Conservation (phyloP, 2,113 vertebrate species). For the Sminthopsis crassicaudata region DNA sequence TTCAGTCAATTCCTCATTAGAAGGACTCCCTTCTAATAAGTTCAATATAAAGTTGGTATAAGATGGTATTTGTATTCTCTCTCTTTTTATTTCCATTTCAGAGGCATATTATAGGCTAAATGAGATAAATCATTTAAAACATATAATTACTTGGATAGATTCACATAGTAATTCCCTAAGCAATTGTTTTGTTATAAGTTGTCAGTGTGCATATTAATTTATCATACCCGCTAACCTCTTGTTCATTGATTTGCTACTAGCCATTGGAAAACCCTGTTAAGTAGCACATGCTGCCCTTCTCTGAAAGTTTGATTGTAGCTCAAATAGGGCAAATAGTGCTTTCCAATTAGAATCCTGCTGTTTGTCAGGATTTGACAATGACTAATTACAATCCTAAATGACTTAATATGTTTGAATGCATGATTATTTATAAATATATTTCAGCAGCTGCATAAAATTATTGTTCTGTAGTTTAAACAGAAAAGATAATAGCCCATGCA, state of each 20-base stretch:
- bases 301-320: slow-evolving; percentile 85
- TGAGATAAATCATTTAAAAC: slow-evolving; percentile 91
- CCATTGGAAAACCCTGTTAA: slow-evolving; percentile 85
- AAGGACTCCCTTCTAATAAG: slow-evolving; percentile 85
- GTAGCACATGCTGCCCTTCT: slow-evolving; percentile 84
- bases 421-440: slow-evolving; percentile 86
- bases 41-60: slow-evolving; percentile 90
- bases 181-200: slow-evolving; percentile 82
- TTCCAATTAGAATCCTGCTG: slow-evolving; percentile 82
- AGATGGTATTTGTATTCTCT: slow-evolving; percentile 89
- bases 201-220: slow-evolving; percentile 90
- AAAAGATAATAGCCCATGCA: slow-evolving; percentile 61
- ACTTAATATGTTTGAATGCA: slow-evolving; percentile 87
- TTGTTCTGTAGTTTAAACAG: slow-evolving; percentile 70
- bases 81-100: slow-evolving; percentile 86
- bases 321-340: slow-evolving; percentile 83
- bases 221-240: slow-evolving; percentile 85
- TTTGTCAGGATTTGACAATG: slow-evolving; percentile 86
- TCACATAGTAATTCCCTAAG: slow-evolving; percentile 90
- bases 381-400: slow-evolving; percentile 85
- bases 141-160: slow-evolving; percentile 92
- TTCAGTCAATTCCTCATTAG: slow-evolving; percentile 93
- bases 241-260: slow-evolving; percentile 86
- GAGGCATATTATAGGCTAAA: slow-evolving; percentile 86
- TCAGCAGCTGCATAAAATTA: slow-evolving; percentile 77